Conservation (phyloP, 1,140 invertebrate species). For the Ganaspis sp. region DNA sequence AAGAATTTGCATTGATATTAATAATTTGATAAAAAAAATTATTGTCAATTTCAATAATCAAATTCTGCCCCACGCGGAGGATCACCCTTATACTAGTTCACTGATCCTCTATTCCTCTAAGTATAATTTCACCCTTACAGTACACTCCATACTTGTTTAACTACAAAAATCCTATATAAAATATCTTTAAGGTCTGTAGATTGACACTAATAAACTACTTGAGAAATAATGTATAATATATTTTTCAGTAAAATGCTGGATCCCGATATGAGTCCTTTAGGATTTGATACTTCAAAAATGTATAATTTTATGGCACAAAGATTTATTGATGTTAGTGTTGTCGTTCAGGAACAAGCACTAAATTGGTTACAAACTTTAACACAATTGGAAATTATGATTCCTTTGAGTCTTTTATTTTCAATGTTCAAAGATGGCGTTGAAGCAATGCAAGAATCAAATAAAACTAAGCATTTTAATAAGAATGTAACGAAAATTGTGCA, state of each 20-base stretch:
- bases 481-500: slow-evolving; percentile 68
- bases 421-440: slow-evolving; percentile 92
- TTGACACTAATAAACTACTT: neutral
- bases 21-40: too few species aligned
- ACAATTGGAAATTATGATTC: slow-evolving; percentile 92
- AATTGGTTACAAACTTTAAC: slow-evolving; percentile 97
- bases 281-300: slow-evolving; percentile 95
- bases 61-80: too few species aligned
- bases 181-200: too few species aligned
- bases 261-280: slow-evolving; percentile 95
- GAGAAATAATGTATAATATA: slow-evolving; percentile 31
- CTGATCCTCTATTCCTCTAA: too few species aligned
- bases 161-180: too few species aligned
- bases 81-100: too few species aligned
- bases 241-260: slow-evolving; percentile 94
- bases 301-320: slow-evolving; percentile 95
- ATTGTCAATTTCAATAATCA: too few species aligned
- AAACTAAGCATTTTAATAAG: slow-evolving; percentile 71
- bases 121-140: too few species aligned
- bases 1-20: too few species aligned
- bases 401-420: slow-evolving; percentile 88
- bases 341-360: slow-evolving; percentile 94
- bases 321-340: slow-evolving; percentile 89
- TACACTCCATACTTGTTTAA: too few species aligned
- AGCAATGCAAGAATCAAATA: slow-evolving; percentile 79